Evolutionary conservation across 1,140 invertebrate genomes (phyloP).

Genomic region (Drosophila ogumai): DNA sequence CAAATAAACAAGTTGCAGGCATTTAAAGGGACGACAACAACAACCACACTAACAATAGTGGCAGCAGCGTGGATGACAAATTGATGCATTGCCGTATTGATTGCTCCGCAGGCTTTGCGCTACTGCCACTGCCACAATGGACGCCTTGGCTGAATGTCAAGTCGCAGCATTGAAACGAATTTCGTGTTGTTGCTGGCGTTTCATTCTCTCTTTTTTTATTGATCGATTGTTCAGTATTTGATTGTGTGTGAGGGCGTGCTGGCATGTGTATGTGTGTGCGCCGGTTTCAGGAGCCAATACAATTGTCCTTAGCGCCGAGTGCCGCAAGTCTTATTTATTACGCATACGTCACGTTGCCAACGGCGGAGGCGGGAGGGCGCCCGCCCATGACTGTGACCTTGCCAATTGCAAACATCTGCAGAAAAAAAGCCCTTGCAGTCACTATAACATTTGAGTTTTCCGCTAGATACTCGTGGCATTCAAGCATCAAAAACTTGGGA

Average conservation of each 20-base stretch:
- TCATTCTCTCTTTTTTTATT: slow-evolving; percentile 49
- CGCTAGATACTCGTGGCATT: slow-evolving; percentile 1
- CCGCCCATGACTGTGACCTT: slow-evolving; percentile 46
- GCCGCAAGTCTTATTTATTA: slow-evolving; percentile 69
- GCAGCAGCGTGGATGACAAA: slow-evolving; percentile 56
- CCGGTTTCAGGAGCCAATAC: slow-evolving; percentile 58
- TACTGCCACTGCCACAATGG: slow-evolving; percentile 49
- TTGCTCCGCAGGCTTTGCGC: slow-evolving; percentile 51
- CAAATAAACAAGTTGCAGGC: slow-evolving; percentile 71
- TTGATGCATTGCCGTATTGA: slow-evolving; percentile 78
- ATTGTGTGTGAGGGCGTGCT: slow-evolving; percentile 5
- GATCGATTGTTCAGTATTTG: slow-evolving; percentile 57
- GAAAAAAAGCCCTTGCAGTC: slow-evolving; percentile 17
- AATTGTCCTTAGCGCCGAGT: slow-evolving; percentile 64
- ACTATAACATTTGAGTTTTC: not conserved
- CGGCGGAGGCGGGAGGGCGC: not conserved
- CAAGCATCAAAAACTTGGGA: slow-evolving; percentile 1
- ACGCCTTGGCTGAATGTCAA: slow-evolving; percentile 76
- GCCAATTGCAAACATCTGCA: slow-evolving; percentile 45
- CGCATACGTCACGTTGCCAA: slow-evolving; percentile 71
- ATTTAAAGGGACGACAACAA: slow-evolving; percentile 23
- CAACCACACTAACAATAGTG: slow-evolving; percentile 9
- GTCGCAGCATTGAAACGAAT: slow-evolving; percentile 69
- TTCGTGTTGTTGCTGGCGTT: slow-evolving; percentile 45
- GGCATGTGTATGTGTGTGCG: slow-evolving; percentile 9